Evolutionary conservation across 2,797 vertebrate genomes (phyloP).

Genomic region (Eremophila alpestris): DNA sequence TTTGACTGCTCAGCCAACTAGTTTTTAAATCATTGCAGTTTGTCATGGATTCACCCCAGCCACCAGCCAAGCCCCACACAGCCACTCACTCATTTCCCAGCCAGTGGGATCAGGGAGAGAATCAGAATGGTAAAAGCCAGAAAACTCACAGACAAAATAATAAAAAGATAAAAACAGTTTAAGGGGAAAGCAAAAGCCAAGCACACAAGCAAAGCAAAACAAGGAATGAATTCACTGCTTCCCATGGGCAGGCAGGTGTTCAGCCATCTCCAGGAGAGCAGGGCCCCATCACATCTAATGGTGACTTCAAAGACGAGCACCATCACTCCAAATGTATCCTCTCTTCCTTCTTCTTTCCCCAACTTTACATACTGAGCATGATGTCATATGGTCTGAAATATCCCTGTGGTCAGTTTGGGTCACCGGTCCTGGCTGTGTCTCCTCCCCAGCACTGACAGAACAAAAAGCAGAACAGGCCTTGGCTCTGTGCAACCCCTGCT

Average conservation of each 20-base stretch:
- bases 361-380: background rate
- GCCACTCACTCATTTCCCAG: background rate
- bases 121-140: background rate
- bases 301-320: background rate
- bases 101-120: background rate
- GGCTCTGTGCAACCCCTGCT: background rate
- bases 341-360: background rate
- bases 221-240: background rate
- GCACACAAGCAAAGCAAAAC: background rate
- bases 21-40: background rate
- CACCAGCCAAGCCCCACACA: background rate
- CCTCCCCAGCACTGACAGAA: background rate
- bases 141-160: background rate
- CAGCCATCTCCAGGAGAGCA: background rate
- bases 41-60: background rate
- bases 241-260: background rate
- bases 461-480: background rate
- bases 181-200: background rate
- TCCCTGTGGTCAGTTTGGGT: background rate
- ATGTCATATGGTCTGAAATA: background rate
- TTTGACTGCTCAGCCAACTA: background rate
- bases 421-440: background rate
- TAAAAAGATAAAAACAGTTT: background rate
- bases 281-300: fast-evolving
- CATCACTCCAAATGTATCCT: background rate